Evolutionary conservation across 2,113 vertebrate genomes (phyloP), one percentile per base, ranked within the genome.

Genomic region (Piaya cayana): DNA sequence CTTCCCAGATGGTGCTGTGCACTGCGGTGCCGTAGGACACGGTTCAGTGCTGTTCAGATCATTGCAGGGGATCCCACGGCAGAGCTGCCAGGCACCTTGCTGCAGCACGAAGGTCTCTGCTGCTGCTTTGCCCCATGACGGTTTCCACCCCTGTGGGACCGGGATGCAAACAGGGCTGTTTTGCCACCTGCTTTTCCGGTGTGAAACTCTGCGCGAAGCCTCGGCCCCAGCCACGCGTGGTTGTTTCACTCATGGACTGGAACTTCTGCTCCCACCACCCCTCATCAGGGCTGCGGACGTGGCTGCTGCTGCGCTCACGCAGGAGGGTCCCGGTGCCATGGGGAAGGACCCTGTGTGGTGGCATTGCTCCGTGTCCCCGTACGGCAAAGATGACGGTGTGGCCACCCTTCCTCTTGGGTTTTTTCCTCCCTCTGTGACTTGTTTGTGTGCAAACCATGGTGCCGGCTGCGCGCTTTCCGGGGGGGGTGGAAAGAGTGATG

Each of bases 401-500:
- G 29, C 68, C 3, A 0, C 34, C 72, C 90, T 91, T 91, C 95
- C 87, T 55, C 93, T 56, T 65, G 67, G 90, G 87, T 65, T 68
- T 96, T 96, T 95, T 95, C 87, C 92, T 94, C 59, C 22, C 30
- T 3, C 36, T 3, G 9, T 27, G 78, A 34, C 60, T 55, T 18
- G 56, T 45, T 77, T 60, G 64, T 13, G 55, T 23, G 18, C 8
- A 0, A 1, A 1, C 42, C n/a, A n/a, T n/a, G n/a, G n/a, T n/a
- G 27, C 21, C 4, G 52, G 22, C 27, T 1, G 34, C 13, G 5
- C 5, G 4, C 36, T 6, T 90, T 90, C 58, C 1, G 34, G 58
- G 69, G 77, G 77, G 13, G 6, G 84, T 62, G 95, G 96, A 96
- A 96, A 96, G 20, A 85, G 47, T 96, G 95, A 93, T 67, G 93